A percentile compares a stretch with the other conserved stretches of the same genome.
Conservation (phyloP, 2,113 vertebrate species). For the Empidonax traillii region DNA sequence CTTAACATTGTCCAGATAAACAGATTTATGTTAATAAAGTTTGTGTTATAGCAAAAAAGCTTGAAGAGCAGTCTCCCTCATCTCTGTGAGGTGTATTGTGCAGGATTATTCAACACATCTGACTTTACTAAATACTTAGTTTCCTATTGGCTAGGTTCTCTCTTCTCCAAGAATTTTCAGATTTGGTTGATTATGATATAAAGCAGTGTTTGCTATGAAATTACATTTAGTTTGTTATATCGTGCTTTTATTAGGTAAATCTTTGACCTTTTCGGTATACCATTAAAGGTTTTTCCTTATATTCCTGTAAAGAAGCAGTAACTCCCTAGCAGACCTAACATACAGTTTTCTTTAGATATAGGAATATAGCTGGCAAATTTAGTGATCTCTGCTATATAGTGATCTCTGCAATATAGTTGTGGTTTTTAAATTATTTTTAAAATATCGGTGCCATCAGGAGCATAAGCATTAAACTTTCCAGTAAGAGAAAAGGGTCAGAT, state of each 20-base stretch:
- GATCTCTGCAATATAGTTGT: not conserved
- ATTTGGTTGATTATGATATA: not conserved
- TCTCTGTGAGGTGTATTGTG: not conserved
- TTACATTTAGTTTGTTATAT: not conserved
- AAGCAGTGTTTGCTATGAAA: not conserved
- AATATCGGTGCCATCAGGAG: not conserved
- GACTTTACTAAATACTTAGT: not conserved
- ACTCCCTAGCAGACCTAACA: not conserved
- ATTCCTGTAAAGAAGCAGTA: not conserved
- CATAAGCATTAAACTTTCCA: not conserved
- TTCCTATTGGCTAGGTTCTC: not conserved
- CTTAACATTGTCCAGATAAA: not conserved
- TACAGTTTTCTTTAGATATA: not conserved
- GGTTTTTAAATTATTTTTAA: not conserved
- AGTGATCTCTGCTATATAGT: not conserved
- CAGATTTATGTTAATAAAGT: not conserved
- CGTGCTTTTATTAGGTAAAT: not conserved
- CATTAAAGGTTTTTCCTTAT: not conserved
- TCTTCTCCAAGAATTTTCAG: not conserved
- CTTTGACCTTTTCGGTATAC: not conserved
- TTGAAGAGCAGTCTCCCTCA: not conserved
- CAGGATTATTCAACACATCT: accelerated
- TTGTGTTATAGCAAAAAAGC: not conserved
- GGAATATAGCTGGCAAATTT: not conserved
- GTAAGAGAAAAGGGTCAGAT: not conserved